phyloP scores from a whole-genome alignment of 2,113 vertebrate genomes.

The Antennarius striatus region DNA sequence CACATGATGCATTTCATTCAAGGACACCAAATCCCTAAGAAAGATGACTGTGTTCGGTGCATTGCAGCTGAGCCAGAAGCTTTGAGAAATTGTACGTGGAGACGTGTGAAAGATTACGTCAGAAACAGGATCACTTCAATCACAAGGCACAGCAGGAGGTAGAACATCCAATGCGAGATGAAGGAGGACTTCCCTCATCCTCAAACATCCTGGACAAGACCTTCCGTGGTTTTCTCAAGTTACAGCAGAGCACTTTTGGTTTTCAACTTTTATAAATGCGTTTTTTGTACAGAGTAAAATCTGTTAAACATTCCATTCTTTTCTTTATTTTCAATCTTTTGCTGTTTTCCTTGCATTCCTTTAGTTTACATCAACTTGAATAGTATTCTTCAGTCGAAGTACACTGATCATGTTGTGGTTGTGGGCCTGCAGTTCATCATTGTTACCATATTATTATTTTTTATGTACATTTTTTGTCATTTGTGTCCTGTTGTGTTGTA shows the following conservation, averaged over 20 bases:
- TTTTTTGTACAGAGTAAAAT: neutral
- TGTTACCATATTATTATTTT: neutral
- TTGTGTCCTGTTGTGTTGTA: neutral
- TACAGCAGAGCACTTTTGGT: neutral
- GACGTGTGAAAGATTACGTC: conserved; percentile 66
- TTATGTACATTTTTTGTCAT: neutral
- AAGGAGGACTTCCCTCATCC: too few species aligned
- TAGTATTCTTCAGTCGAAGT: too few species aligned
- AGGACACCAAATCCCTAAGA: conserved; percentile 58
- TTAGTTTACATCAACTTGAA: neutral
- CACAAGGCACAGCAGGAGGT: too few species aligned
- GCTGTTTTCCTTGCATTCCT: neutral
- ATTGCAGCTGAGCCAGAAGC: conserved; percentile 56
- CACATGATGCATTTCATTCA: conserved; percentile 66
- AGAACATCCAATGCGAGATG: too few species aligned
- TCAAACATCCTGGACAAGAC: too few species aligned
- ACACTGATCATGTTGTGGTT: neutral
- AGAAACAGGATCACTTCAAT: conserved; percentile 68
- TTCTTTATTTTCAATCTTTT: neutral
- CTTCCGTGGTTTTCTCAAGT: too few species aligned
- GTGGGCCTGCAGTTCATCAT: neutral
- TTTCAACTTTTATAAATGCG: conserved; percentile 2
- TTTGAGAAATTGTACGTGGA: conserved; percentile 60
- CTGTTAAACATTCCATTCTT: too few species aligned
- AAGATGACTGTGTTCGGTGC: conserved; percentile 63